phyloP scores from a whole-genome alignment of 2,113 vertebrate species.

The Heptranchias perlo region DNA sequence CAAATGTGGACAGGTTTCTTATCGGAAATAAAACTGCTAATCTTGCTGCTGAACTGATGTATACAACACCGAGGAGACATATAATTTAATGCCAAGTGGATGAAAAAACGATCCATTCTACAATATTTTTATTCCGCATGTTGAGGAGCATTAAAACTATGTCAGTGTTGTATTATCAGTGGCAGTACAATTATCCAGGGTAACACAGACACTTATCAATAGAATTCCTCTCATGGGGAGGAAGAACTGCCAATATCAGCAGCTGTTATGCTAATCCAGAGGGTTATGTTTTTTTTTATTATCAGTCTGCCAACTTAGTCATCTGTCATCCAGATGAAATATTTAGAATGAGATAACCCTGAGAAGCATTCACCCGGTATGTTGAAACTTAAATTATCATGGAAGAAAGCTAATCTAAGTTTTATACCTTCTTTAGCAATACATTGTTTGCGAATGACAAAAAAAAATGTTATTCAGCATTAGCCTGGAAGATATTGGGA shows the following conservation, averaged over 20 bases:
- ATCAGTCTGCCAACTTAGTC: background rate
- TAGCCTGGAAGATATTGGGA: background rate
- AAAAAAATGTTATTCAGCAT: background rate
- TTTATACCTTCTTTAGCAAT: background rate
- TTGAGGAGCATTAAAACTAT: background rate
- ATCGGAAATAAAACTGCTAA: background rate
- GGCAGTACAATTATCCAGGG: background rate
- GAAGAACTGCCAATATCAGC: background rate
- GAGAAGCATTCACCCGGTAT: background rate
- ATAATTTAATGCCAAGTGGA: background rate
- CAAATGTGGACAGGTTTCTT: background rate
- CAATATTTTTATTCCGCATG: background rate
- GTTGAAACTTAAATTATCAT: background rate
- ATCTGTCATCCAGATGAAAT: background rate
- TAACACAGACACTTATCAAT: background rate
- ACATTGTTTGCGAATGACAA: background rate
- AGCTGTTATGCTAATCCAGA: background rate
- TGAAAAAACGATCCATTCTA: background rate
- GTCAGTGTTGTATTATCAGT: background rate
- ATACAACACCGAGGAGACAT: background rate
- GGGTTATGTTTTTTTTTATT: background rate
- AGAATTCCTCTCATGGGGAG: background rate
- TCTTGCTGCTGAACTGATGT: background rate
- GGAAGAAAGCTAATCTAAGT: background rate
- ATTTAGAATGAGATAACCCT: background rate